Base-by-base conservation (phyloP, 2,113 vertebrate species). In the Excalfactoria chinensis region DNA sequence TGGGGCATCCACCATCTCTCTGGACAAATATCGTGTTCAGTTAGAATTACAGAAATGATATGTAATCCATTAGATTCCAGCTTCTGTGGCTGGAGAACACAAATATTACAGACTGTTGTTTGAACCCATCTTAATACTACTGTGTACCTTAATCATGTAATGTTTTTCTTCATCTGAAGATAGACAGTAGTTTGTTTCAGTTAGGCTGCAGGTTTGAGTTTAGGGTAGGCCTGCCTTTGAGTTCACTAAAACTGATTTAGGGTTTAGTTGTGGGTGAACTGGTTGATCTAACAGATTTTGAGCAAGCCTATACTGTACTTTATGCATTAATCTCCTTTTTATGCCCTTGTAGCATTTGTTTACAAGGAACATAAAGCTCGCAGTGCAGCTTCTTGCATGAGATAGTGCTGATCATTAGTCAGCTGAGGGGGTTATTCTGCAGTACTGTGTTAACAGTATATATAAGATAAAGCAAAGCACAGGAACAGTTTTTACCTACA, bases 281-380 rank as follows among this genome's bases (percentile, higher is more conserved):
- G 22, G 15, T 68, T 64, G 60, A 60, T 44, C 26, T 51, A 19
- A 59, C 9, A 43, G 30, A 34, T 30, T 75, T 41, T 41, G 58
- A 74, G 62, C 1, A 1, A 81, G 40, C 48, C 58, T 44, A n/a
- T 16, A 1, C 34, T 48, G 30, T 49, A 26, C 43, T 15, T 1
- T 21, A 0, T 22, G 28, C 17, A 30, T 68, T 40, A 37, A 35
- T 88, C 25, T 40, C 30, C 40, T 75, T 56, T 35, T 6, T 46
- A 11, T 2, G 5, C 13, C 59, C 77, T 3, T 11, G 3, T 9
- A 68, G 18, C 43, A 20, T 0, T 0, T 32, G n/a, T 51, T 84
- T 66, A 1, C 67, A 69, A 40, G 62, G 58, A 43, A 43, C 25
- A 6, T 34, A 37, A 49, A 43, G 58, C 80, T 84, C 30, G 5